A percentile compares a stretch with the other conserved stretches of the same genome.
These are phyloP conservation scores for Sander vitreus DNA, from an alignment of 2,113 vertebrate genomes.

Conservation along the genomic window DNA sequence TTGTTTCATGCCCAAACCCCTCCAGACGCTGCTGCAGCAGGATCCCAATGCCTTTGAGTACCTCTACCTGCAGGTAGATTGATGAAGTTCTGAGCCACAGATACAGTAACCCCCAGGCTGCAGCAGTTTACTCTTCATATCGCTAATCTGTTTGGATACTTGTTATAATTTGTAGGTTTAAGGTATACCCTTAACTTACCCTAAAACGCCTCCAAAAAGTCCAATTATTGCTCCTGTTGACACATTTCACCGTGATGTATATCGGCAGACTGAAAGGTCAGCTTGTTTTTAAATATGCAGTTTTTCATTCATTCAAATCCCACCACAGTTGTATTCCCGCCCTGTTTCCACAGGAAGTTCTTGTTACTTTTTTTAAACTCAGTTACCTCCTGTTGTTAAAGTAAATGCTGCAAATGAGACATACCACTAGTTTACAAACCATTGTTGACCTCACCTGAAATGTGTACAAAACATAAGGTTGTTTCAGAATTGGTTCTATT, in stretches of 20 bases:
- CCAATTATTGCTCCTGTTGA: neutral
- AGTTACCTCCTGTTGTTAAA: neutral
- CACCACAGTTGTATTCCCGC: neutral
- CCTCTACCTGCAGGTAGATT: constrained; percentile 92
- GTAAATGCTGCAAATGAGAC: neutral
- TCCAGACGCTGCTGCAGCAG: constrained; percentile 88
- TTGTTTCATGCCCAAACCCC: constrained; percentile 92
- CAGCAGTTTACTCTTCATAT: neutral
- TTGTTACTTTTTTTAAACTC: neutral
- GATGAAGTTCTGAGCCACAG: neutral
- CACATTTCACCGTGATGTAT: neutral
- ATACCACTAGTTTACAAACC: neutral
- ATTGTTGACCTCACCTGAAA: neutral
- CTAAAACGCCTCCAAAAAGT: neutral
- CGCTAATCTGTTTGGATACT: neutral
- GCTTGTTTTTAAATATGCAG: constrained; percentile 1
- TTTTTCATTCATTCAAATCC: neutral
- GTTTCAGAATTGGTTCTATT: too few relatives aligned
- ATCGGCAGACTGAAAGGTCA: neutral
- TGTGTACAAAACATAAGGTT: neutral
- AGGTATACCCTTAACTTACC: neutral
- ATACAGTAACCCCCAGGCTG: neutral
- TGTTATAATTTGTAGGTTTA: neutral
- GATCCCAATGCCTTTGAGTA: constrained; percentile 95
- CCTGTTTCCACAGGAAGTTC: neutral